Conservation (phyloP, 2,113 vertebrate species). For the Silurus asotus region DNA sequence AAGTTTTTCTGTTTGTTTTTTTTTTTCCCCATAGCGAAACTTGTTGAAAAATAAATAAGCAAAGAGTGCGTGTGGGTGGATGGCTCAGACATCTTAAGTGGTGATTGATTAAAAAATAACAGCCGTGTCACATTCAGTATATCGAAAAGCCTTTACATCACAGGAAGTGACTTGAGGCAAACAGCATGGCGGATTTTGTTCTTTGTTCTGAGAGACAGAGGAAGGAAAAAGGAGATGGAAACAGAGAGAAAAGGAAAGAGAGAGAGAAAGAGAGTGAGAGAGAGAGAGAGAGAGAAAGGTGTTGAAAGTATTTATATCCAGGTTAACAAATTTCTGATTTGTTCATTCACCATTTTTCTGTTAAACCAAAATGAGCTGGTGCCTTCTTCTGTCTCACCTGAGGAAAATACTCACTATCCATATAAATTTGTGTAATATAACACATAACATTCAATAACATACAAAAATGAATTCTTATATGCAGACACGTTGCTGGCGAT, state of each 20-base stretch:
- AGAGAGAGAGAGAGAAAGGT: background rate
- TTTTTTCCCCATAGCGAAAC: background rate
- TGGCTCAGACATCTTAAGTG: constrained; percentile 50
- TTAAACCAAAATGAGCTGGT: too few relatives aligned
- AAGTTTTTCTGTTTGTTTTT: constrained; percentile 2
- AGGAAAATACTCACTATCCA: background rate
- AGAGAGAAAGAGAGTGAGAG: too few relatives aligned
- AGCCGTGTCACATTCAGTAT: constrained; percentile 32
- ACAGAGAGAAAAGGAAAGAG: background rate
- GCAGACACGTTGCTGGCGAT: background rate
- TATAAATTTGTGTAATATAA: background rate
- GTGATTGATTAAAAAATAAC: constrained; percentile 54
- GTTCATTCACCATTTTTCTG: background rate
- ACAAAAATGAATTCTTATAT: background rate
- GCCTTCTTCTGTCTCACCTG: background rate
- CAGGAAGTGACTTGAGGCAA: constrained; percentile 39
- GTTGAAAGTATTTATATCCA: background rate
- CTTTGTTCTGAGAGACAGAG: constrained; percentile 19
- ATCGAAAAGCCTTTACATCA: constrained; percentile 41
- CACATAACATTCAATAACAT: background rate
- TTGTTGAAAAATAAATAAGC: constrained; percentile 47
- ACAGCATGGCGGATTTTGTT: constrained; percentile 4
- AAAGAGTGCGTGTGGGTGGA: constrained; percentile 27
- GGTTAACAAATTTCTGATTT: background rate
- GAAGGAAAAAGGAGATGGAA: constrained; percentile 26